A percentile compares a stretch with the other conserved stretches of the same genome.
Conservation (phyloP, 1,140 invertebrate species). For the Penaeus japonicus region DNA sequence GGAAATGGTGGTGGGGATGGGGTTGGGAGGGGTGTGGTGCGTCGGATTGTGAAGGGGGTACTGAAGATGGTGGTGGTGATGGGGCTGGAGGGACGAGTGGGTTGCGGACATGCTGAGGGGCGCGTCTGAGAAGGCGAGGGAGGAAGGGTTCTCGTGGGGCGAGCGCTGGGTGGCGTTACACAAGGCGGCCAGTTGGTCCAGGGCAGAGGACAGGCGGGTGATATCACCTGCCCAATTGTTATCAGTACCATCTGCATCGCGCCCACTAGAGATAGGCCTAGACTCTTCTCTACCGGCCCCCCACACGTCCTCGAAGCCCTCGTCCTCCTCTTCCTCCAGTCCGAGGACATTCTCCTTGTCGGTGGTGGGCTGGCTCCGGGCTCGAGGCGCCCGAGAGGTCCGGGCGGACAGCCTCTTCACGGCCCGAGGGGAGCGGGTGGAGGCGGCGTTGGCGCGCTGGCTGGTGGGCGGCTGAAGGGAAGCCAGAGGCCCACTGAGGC, state of each 20-base stretch:
- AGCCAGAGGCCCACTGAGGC: constrained; percentile 29
- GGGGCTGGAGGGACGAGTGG: not conserved
- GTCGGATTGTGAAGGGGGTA: not conserved
- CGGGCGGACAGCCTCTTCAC: constrained; percentile 26
- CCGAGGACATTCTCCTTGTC: constrained; percentile 35
- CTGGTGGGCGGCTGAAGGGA: constrained; percentile 28
- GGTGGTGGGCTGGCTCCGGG: constrained; percentile 39
- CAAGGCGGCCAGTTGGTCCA: constrained; percentile 44
- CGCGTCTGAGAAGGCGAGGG: not conserved
- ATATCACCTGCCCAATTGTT: constrained; percentile 43
- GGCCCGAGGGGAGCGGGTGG: constrained; percentile 22
- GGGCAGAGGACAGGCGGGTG: constrained; percentile 40
- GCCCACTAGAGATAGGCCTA: not conserved
- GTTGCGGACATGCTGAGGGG: not conserved
- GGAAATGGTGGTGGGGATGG: constrained; percentile 29
- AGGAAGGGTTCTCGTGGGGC: not conserved
- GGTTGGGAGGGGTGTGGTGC: constrained; percentile 11
- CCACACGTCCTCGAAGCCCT: constrained; percentile 49
- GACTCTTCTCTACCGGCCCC: constrained; percentile 35
- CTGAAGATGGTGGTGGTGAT: not conserved
- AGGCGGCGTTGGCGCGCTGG: not conserved
- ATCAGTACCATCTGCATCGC: constrained; percentile 19
- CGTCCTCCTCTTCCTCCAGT: constrained; percentile 42
- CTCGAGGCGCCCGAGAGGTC: constrained; percentile 15
- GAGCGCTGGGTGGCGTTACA: constrained; percentile 39